Percentiles rank a stretch among this genome's conserved stretches.
phyloP scores from a whole-genome alignment of 1,140 invertebrate species.

The Zaprionus camerounensis region DNA sequence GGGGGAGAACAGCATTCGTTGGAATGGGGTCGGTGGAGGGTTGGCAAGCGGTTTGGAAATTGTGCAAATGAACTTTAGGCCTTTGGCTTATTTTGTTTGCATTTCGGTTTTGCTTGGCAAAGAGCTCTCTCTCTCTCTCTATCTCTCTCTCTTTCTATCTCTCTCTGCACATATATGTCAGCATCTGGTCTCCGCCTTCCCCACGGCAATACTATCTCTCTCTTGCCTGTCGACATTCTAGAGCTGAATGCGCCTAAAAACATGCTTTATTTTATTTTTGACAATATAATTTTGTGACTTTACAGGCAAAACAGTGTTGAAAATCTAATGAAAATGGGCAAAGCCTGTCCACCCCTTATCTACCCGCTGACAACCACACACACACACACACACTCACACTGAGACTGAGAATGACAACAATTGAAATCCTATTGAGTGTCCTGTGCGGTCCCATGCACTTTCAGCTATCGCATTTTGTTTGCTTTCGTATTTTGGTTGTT shows the following conservation, averaged over 20 bases:
- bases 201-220: not conserved
- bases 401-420: constrained; percentile 56
- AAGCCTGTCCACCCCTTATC: constrained; percentile 5
- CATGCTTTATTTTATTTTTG: constrained; percentile 79
- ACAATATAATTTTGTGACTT: constrained; percentile 82
- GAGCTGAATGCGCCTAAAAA: constrained; percentile 53
- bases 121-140: not conserved
- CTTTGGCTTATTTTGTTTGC: constrained; percentile 80
- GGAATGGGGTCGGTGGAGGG: not conserved
- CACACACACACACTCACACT: constrained; percentile 16
- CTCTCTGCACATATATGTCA: constrained; percentile 9
- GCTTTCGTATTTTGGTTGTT: constrained; percentile 59
- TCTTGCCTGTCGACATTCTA: not conserved
- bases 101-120: constrained; percentile 68
- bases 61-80: constrained; percentile 83
- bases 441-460: constrained; percentile 41
- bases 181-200: not conserved
- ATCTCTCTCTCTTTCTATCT: not conserved
- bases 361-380: constrained; percentile 9
- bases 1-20: not conserved
- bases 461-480: constrained; percentile 55
- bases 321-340: constrained; percentile 76
- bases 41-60: constrained; percentile 56
- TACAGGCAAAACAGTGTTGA: constrained; percentile 54
- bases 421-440: constrained; percentile 70